phyloP scores from a whole-genome alignment of 1,140 invertebrate species.

The Drosophila burlai region DNA sequence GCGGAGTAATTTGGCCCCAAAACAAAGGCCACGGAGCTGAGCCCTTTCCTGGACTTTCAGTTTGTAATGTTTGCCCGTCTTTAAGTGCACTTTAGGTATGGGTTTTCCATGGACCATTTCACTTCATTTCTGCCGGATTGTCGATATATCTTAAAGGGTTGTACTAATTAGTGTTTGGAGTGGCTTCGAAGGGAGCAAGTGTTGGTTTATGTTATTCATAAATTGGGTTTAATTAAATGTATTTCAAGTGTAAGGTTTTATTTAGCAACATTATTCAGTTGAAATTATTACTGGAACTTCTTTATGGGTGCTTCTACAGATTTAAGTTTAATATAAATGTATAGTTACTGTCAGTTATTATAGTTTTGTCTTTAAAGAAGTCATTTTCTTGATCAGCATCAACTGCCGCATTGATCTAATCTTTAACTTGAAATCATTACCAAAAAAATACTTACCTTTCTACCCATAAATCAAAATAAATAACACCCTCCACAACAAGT shows the following conservation, averaged over 20 bases:
- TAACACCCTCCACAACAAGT: neutral
- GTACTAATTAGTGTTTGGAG: conserved; percentile 11
- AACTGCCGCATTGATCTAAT: too few relatives aligned
- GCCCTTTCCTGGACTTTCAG: conserved; percentile 7
- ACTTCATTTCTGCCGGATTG: neutral
- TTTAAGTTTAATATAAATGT: too few relatives aligned
- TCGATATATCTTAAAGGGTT: conserved; percentile 13
- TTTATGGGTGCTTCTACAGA: too few relatives aligned
- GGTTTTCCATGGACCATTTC: conserved; percentile 3
- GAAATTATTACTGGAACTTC: neutral
- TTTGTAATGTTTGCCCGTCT: conserved; percentile 5
- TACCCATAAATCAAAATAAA: neutral
- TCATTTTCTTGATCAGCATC: too few relatives aligned
- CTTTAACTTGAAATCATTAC: too few relatives aligned
- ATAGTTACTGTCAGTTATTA: too few relatives aligned
- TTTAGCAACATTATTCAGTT: neutral
- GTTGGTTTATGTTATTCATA: neutral
- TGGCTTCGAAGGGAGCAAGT: neutral
- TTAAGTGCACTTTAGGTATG: conserved; percentile 20
- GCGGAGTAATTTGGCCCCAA: conserved; percentile 33
- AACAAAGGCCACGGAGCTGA: conserved; percentile 3
- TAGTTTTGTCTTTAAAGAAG: too few relatives aligned
- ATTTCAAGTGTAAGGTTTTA: neutral
- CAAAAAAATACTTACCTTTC: conserved; percentile 10
- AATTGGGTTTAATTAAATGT: too few relatives aligned